Evolutionary conservation across 1,140 invertebrate species (phyloP).

Genomic region (Bombus superbus): DNA sequence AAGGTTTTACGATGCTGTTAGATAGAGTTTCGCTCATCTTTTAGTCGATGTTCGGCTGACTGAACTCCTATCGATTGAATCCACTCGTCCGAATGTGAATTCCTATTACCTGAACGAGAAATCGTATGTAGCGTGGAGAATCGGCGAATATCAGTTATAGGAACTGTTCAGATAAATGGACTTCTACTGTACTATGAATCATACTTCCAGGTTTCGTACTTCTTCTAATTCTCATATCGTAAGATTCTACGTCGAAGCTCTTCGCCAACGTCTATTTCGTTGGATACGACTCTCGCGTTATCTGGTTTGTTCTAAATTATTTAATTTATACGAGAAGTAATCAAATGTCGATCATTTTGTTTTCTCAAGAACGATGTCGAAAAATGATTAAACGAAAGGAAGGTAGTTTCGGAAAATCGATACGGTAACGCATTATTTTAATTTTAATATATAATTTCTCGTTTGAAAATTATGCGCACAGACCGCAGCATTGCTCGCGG

Average conservation of each 20-base stretch:
- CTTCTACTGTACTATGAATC: background rate
- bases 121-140: background rate
- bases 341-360: no score
- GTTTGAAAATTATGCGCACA: background rate
- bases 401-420: background rate
- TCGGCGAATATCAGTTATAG: background rate
- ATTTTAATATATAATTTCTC: background rate
- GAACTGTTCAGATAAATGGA: slow-evolving; percentile 2
- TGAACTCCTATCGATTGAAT: background rate
- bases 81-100: background rate
- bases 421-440: no score
- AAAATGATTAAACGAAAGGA: background rate
- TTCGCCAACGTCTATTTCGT: background rate
- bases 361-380: background rate
- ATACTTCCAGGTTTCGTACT: background rate
- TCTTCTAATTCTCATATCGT: background rate
- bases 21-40: no score
- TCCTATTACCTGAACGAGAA: background rate
- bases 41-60: no score
- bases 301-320: no score
- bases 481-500: background rate
- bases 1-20: no score
- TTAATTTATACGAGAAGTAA: no score
- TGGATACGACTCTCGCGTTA: no score
- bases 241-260: background rate